Conservation (phyloP, 2,797 vertebrate genomes). For the Hyperoplus lanceolatus region DNA sequence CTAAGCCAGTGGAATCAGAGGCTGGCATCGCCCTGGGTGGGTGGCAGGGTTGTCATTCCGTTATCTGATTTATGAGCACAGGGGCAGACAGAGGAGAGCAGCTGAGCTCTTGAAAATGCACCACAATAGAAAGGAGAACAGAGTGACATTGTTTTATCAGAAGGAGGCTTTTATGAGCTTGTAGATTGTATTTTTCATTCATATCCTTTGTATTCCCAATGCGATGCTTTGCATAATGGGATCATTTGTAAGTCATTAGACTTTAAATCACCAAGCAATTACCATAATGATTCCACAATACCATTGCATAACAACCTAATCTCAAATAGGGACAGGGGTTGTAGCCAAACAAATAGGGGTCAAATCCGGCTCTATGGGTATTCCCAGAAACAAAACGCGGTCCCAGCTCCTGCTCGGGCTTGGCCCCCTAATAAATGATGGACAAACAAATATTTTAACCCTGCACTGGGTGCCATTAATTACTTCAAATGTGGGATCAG, state of each 20-base stretch:
- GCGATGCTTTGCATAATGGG: constrained; percentile 35
- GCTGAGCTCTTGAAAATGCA: constrained; percentile 67
- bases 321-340: constrained; percentile 12
- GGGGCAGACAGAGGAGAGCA: constrained; percentile 58
- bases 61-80: constrained; percentile 60
- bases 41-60: constrained; percentile 48
- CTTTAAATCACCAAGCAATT: constrained; percentile 42
- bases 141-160: constrained; percentile 50
- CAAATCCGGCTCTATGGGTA: constrained; percentile 9
- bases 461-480: background rate
- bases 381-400: constrained; percentile 10
- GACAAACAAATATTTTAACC: background rate
- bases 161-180: constrained; percentile 34
- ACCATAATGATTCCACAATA: constrained; percentile 37
- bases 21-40: constrained; percentile 49
- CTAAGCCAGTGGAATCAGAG: constrained; percentile 32
- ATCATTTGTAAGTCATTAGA: constrained; percentile 47
- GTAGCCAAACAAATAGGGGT: constrained; percentile 26
- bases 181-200: constrained; percentile 29
- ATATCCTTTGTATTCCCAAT: constrained; percentile 15
- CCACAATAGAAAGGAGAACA: constrained; percentile 58
- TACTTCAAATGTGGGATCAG: background rate
- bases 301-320: constrained; percentile 46
- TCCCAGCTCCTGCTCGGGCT: no score
- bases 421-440: background rate